Evolutionary conservation across 2,888 invertebrate genomes (phyloP), one percentile per base, ranked within the genome.

Genomic region (Zygogramma bicolorata): DNA sequence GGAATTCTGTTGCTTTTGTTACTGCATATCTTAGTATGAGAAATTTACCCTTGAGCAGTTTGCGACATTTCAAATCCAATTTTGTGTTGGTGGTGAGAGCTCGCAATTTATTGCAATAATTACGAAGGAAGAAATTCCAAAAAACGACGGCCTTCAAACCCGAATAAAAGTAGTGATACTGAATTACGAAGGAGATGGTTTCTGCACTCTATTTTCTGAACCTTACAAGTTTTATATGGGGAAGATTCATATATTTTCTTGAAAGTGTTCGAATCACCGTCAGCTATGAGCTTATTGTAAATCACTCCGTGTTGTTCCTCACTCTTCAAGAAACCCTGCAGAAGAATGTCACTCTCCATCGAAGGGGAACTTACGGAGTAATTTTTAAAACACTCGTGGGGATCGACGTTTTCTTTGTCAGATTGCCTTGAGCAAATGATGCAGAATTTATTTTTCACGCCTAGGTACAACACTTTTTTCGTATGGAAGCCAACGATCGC

Each of bases 301-400:
- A 71, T 77, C 25, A 75, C n/a, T 13, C 68, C 68, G 68, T 77
- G 61, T 29, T 61, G 71, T n/a, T 42, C 67, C 20, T 73, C 27
- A 42, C 73, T 73, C 15, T 7, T 53, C 53, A 58, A 62, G 59
- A 76, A 77, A n/a, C 77, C 77, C 42, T 73, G 76, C 13, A 60
- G 25, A 38, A 76, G 71, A 10, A 76, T 75, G 46, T 68, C 71
- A 29, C 68, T 57, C 65, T 76, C 76, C 75, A 77, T 76, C 20
- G 65, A 38, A 8, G 70, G 68, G 18, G 77, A 75, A 13, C 70
- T 68, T n/a, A n/a, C n/a, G 29, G 1, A 58, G 59, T 68, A 75
- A 58, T 76, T 73, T 73, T 76, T 77, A 68, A 27, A 73, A 59
- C 77, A 77, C 13, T 13, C 29, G 29, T 70, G 65, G 13, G 34